Evolutionary conservation across 2,113 vertebrate genomes (phyloP).

Genomic region (Thamnaconus septentrionalis): DNA sequence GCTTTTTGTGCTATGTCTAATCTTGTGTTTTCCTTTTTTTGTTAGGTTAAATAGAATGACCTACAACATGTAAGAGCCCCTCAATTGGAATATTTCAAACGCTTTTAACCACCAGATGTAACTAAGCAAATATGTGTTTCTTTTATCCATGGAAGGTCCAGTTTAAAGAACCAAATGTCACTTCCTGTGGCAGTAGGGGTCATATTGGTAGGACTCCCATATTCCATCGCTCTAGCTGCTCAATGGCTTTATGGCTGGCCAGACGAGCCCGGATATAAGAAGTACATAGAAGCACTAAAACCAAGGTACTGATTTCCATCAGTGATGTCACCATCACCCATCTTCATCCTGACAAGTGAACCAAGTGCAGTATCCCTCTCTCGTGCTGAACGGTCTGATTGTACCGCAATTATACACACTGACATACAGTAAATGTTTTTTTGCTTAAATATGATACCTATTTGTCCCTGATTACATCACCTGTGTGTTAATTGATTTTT

Average conservation of each 20-base stretch:
- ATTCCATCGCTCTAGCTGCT: conserved; percentile 63
- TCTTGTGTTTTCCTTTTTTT: conserved; percentile 7
- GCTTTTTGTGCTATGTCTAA: no score
- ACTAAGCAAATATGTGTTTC: background rate
- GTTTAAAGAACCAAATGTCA: conserved; percentile 49
- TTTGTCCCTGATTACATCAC: no score
- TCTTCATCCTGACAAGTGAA: no score
- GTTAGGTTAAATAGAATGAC: conserved; percentile 13
- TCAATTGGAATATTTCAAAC: background rate
- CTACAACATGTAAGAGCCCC: conserved; percentile 44
- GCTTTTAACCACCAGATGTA: background rate
- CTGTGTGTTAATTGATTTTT: no score
- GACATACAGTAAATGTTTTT: no score
- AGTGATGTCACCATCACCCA: no score
- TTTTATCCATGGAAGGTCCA: conserved; percentile 47
- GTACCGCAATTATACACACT: no score
- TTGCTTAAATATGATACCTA: no score
- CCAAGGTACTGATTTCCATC: conserved; percentile 58
- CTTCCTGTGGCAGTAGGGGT: conserved; percentile 61
- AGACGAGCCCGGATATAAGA: conserved; percentile 69
- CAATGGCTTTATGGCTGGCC: conserved; percentile 77
- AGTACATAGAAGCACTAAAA: conserved; percentile 75
- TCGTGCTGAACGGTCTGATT: background rate
- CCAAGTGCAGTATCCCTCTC: no score
- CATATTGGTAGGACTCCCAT: conserved; percentile 66